Conservation (phyloP, 2,113 vertebrate genomes). For the Limnothrissa miodon region DNA sequence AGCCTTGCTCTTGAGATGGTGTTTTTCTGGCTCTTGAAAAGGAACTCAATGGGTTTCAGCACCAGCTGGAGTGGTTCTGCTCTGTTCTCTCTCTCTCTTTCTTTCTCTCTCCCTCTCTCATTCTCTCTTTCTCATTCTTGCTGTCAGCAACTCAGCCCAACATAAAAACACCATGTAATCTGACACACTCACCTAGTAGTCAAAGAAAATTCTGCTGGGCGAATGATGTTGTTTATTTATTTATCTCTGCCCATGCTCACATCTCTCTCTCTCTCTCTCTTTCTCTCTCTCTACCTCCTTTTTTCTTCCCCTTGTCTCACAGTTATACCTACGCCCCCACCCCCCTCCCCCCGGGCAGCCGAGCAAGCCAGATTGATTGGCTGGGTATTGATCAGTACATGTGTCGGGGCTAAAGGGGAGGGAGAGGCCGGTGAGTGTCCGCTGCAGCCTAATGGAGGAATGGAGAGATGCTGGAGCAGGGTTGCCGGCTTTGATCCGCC, state of each 20-base stretch:
- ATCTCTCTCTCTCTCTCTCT: slow-evolving; percentile 46
- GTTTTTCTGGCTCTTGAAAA: not conserved
- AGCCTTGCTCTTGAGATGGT: not conserved
- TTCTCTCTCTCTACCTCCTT: not conserved
- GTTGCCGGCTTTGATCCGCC: slow-evolving; percentile 69
- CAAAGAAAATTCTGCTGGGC: slow-evolving; percentile 50
- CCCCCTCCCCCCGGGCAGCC: slow-evolving; percentile 11
- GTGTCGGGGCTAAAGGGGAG: slow-evolving; percentile 52
- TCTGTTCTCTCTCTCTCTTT: not conserved
- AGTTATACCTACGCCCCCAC: not conserved
- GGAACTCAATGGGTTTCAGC: not conserved
- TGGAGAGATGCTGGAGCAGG: slow-evolving; percentile 47
- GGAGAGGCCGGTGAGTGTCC: slow-evolving; percentile 42
- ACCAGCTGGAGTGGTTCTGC: not conserved
- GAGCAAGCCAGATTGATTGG: slow-evolving; percentile 60
- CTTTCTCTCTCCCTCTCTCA: not conserved
- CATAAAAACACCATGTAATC: slow-evolving; percentile 55
- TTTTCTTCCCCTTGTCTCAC: not conserved
- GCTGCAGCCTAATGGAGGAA: slow-evolving; percentile 66
- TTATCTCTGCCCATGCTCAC: slow-evolving; percentile 28
- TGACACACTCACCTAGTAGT: slow-evolving; percentile 50
- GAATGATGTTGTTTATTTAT: slow-evolving; percentile 26
- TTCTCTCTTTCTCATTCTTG: not conserved
- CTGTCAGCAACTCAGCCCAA: not conserved
- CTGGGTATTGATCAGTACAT: slow-evolving; percentile 67